Conservation (phyloP, 2,888 invertebrate genomes). For the Drosophila setosimentum region DNA sequence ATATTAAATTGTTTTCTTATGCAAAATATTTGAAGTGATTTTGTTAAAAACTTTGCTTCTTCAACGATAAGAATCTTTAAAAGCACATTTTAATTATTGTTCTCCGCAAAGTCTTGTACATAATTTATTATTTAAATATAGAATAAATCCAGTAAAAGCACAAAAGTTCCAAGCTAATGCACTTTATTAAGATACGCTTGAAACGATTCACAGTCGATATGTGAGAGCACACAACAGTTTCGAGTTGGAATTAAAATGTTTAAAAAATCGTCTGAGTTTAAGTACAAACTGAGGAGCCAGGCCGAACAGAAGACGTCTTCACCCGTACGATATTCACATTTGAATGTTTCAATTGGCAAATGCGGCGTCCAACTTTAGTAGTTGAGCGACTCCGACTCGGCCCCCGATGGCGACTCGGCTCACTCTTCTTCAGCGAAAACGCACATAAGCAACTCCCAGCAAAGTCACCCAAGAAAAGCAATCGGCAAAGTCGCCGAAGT, state of each 20-base stretch:
- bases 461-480: slow-evolving; percentile 51
- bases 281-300: slow-evolving; percentile 62
- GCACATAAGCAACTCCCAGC: slow-evolving; percentile 51
- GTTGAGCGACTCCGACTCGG: slow-evolving; percentile 61
- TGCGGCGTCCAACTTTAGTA: slow-evolving; percentile 85
- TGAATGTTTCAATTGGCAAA: slow-evolving; percentile 85
- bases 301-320: slow-evolving; percentile 84
- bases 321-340: slow-evolving; percentile 85
- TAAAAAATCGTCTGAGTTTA: slow-evolving; percentile 21
- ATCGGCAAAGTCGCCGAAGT: slow-evolving; percentile 52
- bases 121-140: not conserved
- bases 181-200: slow-evolving; percentile 18
- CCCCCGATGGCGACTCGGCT: slow-evolving; percentile 55
- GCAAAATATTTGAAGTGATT: slow-evolving; percentile 47
- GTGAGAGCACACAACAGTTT: slow-evolving; percentile 23
- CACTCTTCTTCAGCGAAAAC: slow-evolving; percentile 57
- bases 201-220: slow-evolving; percentile 28
- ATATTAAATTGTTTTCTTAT: not conserved
- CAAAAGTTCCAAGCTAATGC: slow-evolving; percentile 11
- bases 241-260: slow-evolving; percentile 15
- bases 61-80: not conserved
- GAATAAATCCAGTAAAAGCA: slow-evolving; percentile 9
- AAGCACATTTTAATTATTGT: slow-evolving; percentile 1
- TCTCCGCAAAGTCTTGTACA: slow-evolving; percentile 8
- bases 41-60: slow-evolving; percentile 10